Evolutionary conservation across 2,113 vertebrate genomes (phyloP), one percentile per base, ranked within the genome.

Genomic region (Semicossyphus pulcher): DNA sequence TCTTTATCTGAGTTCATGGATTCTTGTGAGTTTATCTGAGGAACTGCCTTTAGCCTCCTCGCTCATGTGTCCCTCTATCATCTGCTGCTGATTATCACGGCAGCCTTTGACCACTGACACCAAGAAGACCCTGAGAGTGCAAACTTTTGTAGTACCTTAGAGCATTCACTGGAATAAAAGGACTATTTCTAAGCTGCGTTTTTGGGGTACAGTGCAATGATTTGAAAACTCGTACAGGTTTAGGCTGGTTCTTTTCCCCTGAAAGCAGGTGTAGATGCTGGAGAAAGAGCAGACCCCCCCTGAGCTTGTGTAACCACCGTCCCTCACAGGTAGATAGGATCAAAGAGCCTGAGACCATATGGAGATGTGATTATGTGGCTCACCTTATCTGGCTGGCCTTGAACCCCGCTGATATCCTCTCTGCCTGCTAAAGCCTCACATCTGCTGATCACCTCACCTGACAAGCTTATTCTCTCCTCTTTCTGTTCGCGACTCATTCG

Each of bases 321-420:
- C 68, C 49, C 70, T 61, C 65, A 54, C 44, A 34, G 21, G 57
- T 20, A 76, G 74, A 80, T 58, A 47, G 70, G 82, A 78, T 84
- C 74, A 85, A 71, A 83, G 68, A 61, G 44, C 78, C 51, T 28
- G 29, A 15, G 57, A 59, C 37, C 64, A 58, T 78, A 66, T 29
- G 65, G 36, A 63, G 36, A 65, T 80, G 64, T 77, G 74, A 86
- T 83, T 70, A 79, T 58, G 76, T 53, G 57, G 52, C 42, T 32
- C 28, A 49, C 32, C 52, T 90, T 87, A 92, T 91, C 87, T 56
- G 25, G 11, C n/a, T 18, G 51, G 77, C 91, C 91, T 90, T 94
- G 81, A 88, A 83, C 73, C 29, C 52, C 16, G 65, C 67, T 72
- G 75, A 91, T 90, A 83, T 74, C 58, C 54, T 41, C 69, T n/a